Evolutionary conservation across 30 jellyfish, hydroid and myxozoan species (phyloP).

Genomic region (Hydractinia symbiolongicarpus): DNA sequence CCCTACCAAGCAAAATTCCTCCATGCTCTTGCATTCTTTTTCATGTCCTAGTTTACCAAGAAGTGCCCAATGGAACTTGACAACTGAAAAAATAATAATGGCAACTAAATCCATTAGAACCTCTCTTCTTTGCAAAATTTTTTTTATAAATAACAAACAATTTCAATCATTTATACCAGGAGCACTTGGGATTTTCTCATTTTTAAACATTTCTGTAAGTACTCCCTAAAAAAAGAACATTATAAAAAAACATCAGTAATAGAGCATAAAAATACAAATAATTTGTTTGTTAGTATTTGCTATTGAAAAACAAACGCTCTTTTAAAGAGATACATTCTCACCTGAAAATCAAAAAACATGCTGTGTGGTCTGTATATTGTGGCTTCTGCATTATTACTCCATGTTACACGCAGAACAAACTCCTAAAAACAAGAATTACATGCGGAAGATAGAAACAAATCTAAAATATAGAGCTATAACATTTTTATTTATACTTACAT

Average conservation of each 20-base stretch:
- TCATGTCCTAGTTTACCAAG: conserved; percentile 87
- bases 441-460: background rate
- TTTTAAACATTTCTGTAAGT: conserved; percentile 17
- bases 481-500: background rate
- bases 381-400: conserved; percentile 70
- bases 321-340: background rate
- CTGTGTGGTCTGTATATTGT: conserved; percentile 93
- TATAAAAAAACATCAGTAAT: background rate
- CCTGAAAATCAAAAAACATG: conserved; percentile 98
- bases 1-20: conserved; percentile 82
- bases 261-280: background rate
- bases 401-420: conserved; percentile 69
- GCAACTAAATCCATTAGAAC: background rate
- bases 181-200: conserved; percentile 20
- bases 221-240: conserved; percentile 5
- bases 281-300: background rate
- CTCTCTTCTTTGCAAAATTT: background rate
- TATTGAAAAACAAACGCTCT: background rate
- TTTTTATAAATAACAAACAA: background rate
- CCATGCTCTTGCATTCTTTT: conserved; percentile 86
- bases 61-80: conserved; percentile 78
- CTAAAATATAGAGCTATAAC: background rate
- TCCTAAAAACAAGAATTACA: conserved; percentile 44
- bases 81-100: conserved; percentile 32
- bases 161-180: conserved; percentile 3